phyloP scores from a whole-genome alignment of 2,113 vertebrate species.

The Electrona antarctica region DNA sequence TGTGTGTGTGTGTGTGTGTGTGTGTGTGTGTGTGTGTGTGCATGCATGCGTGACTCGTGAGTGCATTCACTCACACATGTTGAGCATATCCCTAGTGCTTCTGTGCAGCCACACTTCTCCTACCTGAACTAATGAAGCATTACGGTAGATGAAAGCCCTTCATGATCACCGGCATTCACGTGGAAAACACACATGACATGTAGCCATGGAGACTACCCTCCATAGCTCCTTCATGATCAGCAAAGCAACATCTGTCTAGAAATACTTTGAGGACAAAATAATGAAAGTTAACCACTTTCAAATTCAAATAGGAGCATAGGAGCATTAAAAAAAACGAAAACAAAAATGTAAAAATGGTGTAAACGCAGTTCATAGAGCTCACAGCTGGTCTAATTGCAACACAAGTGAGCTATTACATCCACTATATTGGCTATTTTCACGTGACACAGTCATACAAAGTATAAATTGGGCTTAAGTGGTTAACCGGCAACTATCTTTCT shows the following conservation, averaged over 20 bases:
- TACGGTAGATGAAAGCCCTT: conserved; percentile 30
- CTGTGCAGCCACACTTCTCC: conserved; percentile 33
- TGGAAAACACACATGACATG: conserved; percentile 46
- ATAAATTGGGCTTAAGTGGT: no score
- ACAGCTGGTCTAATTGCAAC: no score
- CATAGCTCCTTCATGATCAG: conserved; percentile 13
- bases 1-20: conserved; percentile 26
- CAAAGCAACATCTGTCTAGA: conserved; percentile 27
- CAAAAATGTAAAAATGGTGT: not conserved
- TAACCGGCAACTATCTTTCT: no score
- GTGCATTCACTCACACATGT: not conserved
- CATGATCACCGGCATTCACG: conserved; percentile 42
- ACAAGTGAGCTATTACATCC: no score
- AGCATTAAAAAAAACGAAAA: not conserved
- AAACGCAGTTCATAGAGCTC: no score
- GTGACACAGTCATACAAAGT: no score
- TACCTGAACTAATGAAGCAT: conserved; percentile 38
- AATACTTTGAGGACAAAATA: conserved; percentile 20
- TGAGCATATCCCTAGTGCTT: not conserved
- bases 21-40: no score
- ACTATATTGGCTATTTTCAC: no score
- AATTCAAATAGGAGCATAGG: no score
- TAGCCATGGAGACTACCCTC: not conserved
- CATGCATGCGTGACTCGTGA: conserved; percentile 1
- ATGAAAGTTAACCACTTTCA: not conserved